Base-by-base conservation (phyloP, 2,888 invertebrate genomes). In the Tetropium fuscum region DNA sequence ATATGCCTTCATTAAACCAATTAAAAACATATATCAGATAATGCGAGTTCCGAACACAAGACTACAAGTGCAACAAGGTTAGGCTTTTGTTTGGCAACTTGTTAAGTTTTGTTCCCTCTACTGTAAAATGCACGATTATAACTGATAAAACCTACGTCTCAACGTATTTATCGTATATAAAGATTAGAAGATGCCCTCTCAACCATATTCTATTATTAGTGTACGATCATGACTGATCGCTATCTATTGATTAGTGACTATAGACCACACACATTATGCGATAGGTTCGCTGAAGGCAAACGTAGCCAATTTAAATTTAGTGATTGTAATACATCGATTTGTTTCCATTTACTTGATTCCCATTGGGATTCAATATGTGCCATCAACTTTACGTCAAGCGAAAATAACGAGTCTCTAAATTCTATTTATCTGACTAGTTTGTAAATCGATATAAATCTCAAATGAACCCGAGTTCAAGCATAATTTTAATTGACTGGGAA, bases 401-500 rank as follows among this genome's bases (percentile, higher is more conserved):
- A 16, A n/a, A 27, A 25, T 51, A 51, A 51, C 20, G 51, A 51
- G 51, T 10, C 40, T 47, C 34, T 36, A 36, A 36, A 48, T 15
- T 16, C 27, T 27, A 40, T 51, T 40, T 40, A 51, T 51, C 27
- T 40, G 8, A 25, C 51, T 51, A 10, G 25, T 40, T 18, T 25
- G 27, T 40, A 25, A 11, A 40, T 40, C 16, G 51, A 51, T 51
- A 40, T 27, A 27, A 38, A 51, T 51, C 51, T 40, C 16, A 27
- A 40, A 40, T 11, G 7, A 40, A 16, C 16, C 38, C 13, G 32
- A 38, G 25, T 13, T 34, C 27, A 25, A 10, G 38, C 40, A 40
- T 27, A 40, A 48, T 2, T 22, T 27, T 40, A 16, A 27, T 51
- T 51, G 51, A 40, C 25, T 38, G 22, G 22, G n/a, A n/a, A n/a